Conservation (phyloP, 2,797 vertebrate species). For the Clarias pachynema region DNA sequence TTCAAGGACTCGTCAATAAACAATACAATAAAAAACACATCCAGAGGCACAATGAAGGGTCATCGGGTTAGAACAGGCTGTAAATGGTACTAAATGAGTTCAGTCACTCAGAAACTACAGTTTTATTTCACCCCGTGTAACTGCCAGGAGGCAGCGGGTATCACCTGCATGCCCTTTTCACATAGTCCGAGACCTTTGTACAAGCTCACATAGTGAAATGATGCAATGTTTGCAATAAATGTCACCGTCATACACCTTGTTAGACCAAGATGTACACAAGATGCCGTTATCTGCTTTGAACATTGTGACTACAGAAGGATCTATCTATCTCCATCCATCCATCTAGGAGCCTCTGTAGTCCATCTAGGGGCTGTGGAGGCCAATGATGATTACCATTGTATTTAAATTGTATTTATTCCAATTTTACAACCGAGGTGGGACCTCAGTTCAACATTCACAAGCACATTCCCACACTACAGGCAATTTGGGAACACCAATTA, state of each 20-base stretch:
- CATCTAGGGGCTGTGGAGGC: too few relatives aligned
- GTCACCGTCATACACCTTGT: neutral
- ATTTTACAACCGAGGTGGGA: too few relatives aligned
- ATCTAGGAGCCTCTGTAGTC: too few relatives aligned
- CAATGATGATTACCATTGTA: too few relatives aligned
- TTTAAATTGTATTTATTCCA: too few relatives aligned
- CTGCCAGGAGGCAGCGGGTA: neutral
- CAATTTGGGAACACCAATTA: too few relatives aligned
- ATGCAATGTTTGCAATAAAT: neutral
- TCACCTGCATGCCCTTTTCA: neutral
- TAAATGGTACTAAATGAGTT: neutral
- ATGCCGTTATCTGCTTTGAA: neutral
- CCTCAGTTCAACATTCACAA: too few relatives aligned
- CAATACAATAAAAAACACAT: constrained; percentile 37
- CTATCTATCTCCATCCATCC: neutral
- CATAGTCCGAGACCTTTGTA: neutral
- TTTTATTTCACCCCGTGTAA: neutral
- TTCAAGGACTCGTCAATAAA: constrained; percentile 49
- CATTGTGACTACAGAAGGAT: neutral
- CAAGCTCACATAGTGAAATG: neutral
- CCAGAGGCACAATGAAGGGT: constrained; percentile 12
- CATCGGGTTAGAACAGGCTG: constrained; percentile 32
- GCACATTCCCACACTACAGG: too few relatives aligned
- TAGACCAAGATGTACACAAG: neutral
- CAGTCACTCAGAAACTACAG: neutral